Conservation (phyloP, 2,113 vertebrate genomes). For the Sinocyclocheilus rhinocerous region DNA sequence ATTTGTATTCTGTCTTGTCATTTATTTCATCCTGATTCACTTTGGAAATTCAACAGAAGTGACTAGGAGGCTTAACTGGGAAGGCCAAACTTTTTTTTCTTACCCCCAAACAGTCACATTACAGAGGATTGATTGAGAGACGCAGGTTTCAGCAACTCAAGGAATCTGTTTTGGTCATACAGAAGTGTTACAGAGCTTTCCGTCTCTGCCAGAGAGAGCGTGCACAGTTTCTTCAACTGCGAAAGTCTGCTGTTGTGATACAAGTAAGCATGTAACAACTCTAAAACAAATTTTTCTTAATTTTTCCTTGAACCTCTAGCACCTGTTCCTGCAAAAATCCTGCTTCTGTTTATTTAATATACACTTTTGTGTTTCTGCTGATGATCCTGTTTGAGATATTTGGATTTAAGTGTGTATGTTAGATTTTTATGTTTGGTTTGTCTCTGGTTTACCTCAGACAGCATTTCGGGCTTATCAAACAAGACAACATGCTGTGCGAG, state of each 20-base stretch:
- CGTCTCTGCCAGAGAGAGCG: constrained; percentile 59
- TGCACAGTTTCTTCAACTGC: constrained; percentile 58
- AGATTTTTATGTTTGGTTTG: neutral
- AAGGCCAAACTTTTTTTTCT: neutral
- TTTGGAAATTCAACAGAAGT: neutral
- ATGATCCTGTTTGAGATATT: neutral
- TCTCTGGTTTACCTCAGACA: constrained; percentile 58
- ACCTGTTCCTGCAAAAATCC: neutral
- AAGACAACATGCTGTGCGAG: constrained; percentile 55
- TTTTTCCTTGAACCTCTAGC: neutral
- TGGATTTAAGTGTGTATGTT: neutral
- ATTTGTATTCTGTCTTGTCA: neutral
- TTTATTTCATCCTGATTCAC: neutral
- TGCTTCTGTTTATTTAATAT: neutral
- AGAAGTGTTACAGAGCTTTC: constrained; percentile 66
- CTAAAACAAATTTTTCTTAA: too few relatives aligned
- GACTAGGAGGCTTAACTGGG: neutral
- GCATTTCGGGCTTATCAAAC: constrained; percentile 65
- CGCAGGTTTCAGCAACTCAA: constrained; percentile 62
- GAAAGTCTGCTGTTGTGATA: constrained; percentile 63
- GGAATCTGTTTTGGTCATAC: constrained; percentile 62
- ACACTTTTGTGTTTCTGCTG: neutral
- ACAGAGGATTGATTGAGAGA: constrained; percentile 66
- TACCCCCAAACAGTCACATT: constrained; percentile 58
- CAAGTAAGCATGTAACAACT: constrained; percentile 65